Evolutionary conservation across 1,140 invertebrate species (phyloP), one percentile per base, ranked within the genome.

Genomic region (Diachasma alloeum): DNA sequence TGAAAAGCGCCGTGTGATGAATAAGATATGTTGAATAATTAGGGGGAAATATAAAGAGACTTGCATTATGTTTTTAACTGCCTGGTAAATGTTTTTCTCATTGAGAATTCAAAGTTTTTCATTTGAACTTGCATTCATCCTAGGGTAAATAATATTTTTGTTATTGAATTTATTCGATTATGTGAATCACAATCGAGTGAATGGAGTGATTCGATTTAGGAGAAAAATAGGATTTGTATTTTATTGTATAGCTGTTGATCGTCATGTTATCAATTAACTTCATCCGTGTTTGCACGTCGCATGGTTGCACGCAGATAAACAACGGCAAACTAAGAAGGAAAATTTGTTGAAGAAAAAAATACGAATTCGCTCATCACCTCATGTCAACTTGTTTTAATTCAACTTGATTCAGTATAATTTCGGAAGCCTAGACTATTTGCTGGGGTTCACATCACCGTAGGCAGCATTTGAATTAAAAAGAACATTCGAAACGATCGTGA

Each of bases 171-270:
- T 31, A 63, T 63, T 63, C 1, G 11, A 26, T 63, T 13, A 63
- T 63, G 9, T 63, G 75, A 76, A 36, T 39, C 68, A 70, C 24
- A 42, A 44, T 70, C 36, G 36, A 19, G 69, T 44, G 39, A 53
- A 53, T 53, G 19, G 36, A 19, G 69, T 44, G 39, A 53, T 37
- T 53, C 15, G 26, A 15, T 17, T 68, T 37, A 17, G 17, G 39
- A 9, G n/a, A 69, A 37, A 6, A 48, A 77, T 75, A 37, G 3
- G 1, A 36, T 75, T 76, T 71, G 67, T 71, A 76, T 42, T 76
- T 17, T 31, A 76, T 63, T 76, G 56, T 77, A 73, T 77, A 77
- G 44, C 71, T 78, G 71, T 74, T 74, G 71, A 74, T 69, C 17
- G 76, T 78, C 76, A 63, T 77, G 69, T 73, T 73, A 48, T 36